Base-by-base conservation (phyloP, 2,888 invertebrate genomes). In the Chorisops tibialis region DNA sequence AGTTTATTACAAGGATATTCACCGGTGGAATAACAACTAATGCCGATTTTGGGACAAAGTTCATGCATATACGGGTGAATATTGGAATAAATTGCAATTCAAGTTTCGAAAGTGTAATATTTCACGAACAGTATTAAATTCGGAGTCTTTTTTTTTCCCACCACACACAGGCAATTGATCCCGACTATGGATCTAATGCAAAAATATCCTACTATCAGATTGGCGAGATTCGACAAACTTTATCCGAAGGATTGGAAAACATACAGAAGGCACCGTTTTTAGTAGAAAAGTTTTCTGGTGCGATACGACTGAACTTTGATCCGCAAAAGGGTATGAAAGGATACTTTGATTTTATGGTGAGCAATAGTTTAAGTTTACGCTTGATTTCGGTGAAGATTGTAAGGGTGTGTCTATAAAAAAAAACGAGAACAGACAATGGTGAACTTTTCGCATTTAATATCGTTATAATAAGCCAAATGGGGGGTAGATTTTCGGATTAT, bases 261-360 rank as follows among this genome's bases (percentile, higher is more conserved):
- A 81, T 94, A 56, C 86, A 87, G 38, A 83, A 86, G 22, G 83
- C 88, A 1, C 93, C 94, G 0, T 96, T 96, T 78, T 79, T 93
- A 5, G 87, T 94, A 1, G 88, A 96, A 70, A 80, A 80, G 41
- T 84, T 87, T n/a, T 88, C 90, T 0, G 94, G 95, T 1, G 87
- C 88, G 1, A 86, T 97, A 21, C 85, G 86, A 63, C 81, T 97
- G 4, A 96, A 96, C 78, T 96, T 96, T 73, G 96, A 96, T 79
- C 96, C 96, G 0, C 95, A 96, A 75, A 89, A 92, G 70, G 91
- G 92, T 60, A 96, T 96, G 96, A 96, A 95, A 74, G 97, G 96
- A 41, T 96, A 95, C 76, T 96, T 96, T 73, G 92, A 94, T 79
- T 94, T 96, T 71, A 87, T 87, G 85, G 89, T 88, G 74, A 65